Base-by-base conservation (phyloP, 2,113 vertebrate species). In the Lampris incognitus region DNA sequence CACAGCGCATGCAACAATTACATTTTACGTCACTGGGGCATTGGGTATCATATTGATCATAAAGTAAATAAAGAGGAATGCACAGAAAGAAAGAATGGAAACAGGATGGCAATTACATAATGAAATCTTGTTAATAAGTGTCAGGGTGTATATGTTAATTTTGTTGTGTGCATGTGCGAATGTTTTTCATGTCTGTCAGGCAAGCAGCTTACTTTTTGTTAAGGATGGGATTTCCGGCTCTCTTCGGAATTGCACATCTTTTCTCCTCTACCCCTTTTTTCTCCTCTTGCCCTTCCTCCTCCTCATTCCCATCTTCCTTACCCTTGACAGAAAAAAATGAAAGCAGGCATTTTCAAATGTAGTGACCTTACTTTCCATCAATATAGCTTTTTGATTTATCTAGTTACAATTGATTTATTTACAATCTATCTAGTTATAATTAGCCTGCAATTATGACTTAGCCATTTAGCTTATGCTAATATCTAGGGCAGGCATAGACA, bases 211-310 rank as follows among this genome's bases (percentile, higher is more conserved):
- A 94, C 94, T 96, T 96, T 88, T 98, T 96, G 75, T 97, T 99
- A 0, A 97, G 84, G 11, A 98, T 92, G 0, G 96, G 96, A 58
- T 96, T 93, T 64, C 93, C 93, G 1, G 96, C 91, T 88, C 94
- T 97, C 87, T 92, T 96, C 9, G 97, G 96, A 79, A 97, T 91
- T 6, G 95, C 3, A 69, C 1, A 51, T 0, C 76, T 84, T 68
- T 86, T 90, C 51, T 90, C 93, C 8, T 39, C 1, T 0, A 69
- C 70, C 1, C 88, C 65, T 10, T 4, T 1, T 13, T 79, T 83
- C 69, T 90, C 72, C 3, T 93, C 87, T 24, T 65, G 62, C 1
- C 65, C 78, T 37, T 62, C 65, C 39, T 83, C 64, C 5, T 82
- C 62, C 9, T 10, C 88, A 1, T 69, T 49, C 2, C 63, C 50